These are phyloP conservation scores for Smutsia gigantea DNA, from an alignment of 2,797 vertebrate species.

Conservation along the genomic window DNA sequence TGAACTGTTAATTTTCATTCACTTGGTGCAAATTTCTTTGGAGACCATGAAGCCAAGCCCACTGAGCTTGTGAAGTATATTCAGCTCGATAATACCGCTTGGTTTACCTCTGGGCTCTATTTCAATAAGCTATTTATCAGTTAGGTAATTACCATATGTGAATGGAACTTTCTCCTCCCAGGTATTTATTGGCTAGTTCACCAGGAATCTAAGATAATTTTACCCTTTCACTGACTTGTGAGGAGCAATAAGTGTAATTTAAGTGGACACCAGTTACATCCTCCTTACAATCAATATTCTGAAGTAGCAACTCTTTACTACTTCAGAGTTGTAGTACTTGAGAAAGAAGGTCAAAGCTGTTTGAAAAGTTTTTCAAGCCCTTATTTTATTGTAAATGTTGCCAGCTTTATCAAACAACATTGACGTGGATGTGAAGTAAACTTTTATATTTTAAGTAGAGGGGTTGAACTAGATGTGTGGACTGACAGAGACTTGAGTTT, in stretches of 20 bases:
- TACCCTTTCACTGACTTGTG: neutral
- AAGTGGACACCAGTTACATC: neutral
- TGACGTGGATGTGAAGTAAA: neutral
- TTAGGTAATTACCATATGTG: neutral
- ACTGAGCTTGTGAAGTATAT: neutral
- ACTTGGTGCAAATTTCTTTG: slow-evolving; percentile 13
- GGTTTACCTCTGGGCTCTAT: neutral
- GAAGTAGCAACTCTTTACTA: neutral
- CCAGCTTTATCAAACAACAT: neutral
- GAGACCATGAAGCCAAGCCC: neutral
- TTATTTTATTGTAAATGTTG: slow-evolving; percentile 30
- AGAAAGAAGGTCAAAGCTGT: slow-evolving; percentile 1
- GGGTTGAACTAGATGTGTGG: neutral
- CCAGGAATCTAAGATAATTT: neutral
- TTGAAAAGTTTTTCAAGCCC: neutral
- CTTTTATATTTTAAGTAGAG: neutral
- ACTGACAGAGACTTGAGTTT: neutral
- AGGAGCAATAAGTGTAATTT: neutral
- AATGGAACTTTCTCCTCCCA: neutral
- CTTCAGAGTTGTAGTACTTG: no score
- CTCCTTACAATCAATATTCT: neutral
- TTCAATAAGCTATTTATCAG: neutral
- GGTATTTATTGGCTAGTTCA: neutral
- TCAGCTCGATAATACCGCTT: neutral
- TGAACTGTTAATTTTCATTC: neutral